Conservation (phyloP, 2,113 vertebrate genomes). For the Chaenocephalus aceratus region DNA sequence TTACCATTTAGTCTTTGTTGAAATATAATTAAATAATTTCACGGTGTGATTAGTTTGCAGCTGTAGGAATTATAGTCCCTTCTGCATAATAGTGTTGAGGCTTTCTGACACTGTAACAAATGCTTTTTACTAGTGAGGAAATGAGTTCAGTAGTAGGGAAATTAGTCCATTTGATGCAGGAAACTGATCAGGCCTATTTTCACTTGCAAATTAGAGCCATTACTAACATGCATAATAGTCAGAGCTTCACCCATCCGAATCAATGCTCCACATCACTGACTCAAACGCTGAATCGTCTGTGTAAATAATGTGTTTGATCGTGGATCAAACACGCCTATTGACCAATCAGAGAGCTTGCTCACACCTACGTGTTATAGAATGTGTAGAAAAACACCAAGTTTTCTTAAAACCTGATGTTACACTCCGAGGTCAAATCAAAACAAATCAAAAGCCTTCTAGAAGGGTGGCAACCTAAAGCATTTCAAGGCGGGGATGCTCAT, state of each 20-base stretch:
- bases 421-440: slow-evolving; percentile 2
- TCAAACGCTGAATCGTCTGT: slow-evolving; percentile 5
- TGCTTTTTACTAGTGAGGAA: slow-evolving; percentile 35
- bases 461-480: not conserved
- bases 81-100: slow-evolving; percentile 1
- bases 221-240: slow-evolving; percentile 31
- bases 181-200: slow-evolving; percentile 28
- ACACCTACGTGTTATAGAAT: too few species aligned
- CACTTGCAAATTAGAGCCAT: slow-evolving; percentile 42
- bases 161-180: slow-evolving; percentile 26
- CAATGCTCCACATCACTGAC: not conserved
- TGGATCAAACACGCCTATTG: too few species aligned
- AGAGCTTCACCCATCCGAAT: slow-evolving; percentile 35
- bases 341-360: too few species aligned
- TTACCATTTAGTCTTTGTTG: not conserved
- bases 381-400: slow-evolving; percentile 1
- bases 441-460: not conserved
- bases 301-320: slow-evolving; percentile 9
- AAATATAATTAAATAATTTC: slow-evolving; percentile 41
- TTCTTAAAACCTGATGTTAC: not conserved
- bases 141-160: slow-evolving; percentile 39
- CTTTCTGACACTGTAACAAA: slow-evolving; percentile 20
- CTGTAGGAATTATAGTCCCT: not conserved
- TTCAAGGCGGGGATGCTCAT: slow-evolving; percentile 2
- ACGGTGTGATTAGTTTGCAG: slow-evolving; percentile 26